These are phyloP conservation scores for Enteromius fasciolatus DNA, from an alignment of 2,797 vertebrate genomes.

Conservation along the genomic window DNA sequence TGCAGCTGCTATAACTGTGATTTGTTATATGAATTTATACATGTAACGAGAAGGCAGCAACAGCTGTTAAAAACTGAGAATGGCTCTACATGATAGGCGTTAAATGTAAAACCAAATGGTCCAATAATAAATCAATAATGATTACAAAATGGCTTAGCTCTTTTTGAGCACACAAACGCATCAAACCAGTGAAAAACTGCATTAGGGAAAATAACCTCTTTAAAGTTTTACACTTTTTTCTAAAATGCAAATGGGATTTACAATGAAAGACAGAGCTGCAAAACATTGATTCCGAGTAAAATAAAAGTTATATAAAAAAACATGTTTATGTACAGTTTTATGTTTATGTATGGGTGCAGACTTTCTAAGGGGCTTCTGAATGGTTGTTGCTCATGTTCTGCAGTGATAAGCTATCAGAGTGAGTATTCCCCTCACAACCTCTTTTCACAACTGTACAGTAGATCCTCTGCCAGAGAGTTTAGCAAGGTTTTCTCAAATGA, in stretches of 20 bases:
- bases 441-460: conserved; percentile 46
- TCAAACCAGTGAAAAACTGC: neutral
- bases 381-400: conserved; percentile 40
- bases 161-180: neutral
- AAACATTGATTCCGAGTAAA: conserved; percentile 8
- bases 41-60: neutral
- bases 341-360: neutral
- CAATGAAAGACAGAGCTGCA: neutral
- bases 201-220: neutral
- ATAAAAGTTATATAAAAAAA: conserved; percentile 31
- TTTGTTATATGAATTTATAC: conserved; percentile 15
- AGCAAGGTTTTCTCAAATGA: conserved; percentile 35
- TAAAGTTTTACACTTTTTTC: neutral
- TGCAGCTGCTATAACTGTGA: conserved; percentile 10
- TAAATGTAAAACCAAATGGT: conserved; percentile 1
- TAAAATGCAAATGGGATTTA: neutral
- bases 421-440: conserved; percentile 15
- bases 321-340: conserved; percentile 2
- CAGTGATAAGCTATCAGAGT: conserved; percentile 41
- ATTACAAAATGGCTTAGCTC: neutral
- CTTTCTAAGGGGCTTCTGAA: conserved; percentile 34
- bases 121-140: conserved; percentile 2
- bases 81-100: neutral
- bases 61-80: conserved; percentile 19
- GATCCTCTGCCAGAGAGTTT: conserved; percentile 42